These are phyloP conservation scores for Mastomys natalensis DNA, from an alignment of 2,113 vertebrate genomes.

Conservation along the genomic window DNA sequence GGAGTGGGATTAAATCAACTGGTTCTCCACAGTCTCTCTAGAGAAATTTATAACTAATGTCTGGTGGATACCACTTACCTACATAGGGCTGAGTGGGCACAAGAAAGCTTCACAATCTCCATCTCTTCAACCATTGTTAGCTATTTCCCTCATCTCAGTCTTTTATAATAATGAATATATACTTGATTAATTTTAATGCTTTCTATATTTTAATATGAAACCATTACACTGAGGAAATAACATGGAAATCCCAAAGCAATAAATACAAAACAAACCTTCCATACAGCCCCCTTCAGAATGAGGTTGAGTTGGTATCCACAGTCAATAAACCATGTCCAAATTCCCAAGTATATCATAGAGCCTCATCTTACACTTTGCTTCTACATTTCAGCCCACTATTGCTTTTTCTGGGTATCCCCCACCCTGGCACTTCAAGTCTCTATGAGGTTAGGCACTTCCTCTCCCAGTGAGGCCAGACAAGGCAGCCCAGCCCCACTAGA, in stretches of 20 bases:
- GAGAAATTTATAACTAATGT: slow-evolving; percentile 49
- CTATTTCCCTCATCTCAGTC: neutral
- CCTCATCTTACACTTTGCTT: neutral
- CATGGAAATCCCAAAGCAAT: neutral
- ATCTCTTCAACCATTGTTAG: slow-evolving; percentile 17
- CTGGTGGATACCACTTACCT: neutral
- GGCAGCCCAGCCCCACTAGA: too few relatives aligned
- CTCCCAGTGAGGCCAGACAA: too few relatives aligned
- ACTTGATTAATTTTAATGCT: slow-evolving; percentile 12
- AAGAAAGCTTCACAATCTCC: neutral
- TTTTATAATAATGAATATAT: slow-evolving; percentile 54
- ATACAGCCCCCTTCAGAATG: neutral
- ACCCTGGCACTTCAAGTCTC: too few relatives aligned
- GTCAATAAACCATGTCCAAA: neutral
- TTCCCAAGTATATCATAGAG: neutral
- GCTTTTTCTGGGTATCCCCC: neutral
- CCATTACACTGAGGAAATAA: neutral
- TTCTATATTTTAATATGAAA: slow-evolving; percentile 34
- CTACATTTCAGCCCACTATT: neutral
- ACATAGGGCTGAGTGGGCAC: slow-evolving; percentile 16
- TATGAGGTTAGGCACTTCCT: too few relatives aligned
- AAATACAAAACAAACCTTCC: neutral
- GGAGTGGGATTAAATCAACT: slow-evolving; percentile 30
- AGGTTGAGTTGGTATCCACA: neutral
- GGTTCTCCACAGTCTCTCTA: neutral